phyloP scores from a whole-genome alignment of 2,888 invertebrate species.

The Pollenia angustigena region DNA sequence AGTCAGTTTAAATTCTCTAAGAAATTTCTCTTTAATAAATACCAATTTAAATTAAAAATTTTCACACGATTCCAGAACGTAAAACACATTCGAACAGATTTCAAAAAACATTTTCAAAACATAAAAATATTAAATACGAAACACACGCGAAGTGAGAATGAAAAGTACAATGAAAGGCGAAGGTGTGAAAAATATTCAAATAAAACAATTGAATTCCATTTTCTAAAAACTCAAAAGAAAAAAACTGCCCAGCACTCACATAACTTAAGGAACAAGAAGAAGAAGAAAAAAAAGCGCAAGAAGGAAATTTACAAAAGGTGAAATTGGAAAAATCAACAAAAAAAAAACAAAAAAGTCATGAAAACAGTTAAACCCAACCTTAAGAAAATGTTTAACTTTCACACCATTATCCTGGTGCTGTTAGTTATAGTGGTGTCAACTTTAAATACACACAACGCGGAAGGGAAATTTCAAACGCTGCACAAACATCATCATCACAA shows the following conservation, averaged over 20 bases:
- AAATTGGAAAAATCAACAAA: slow-evolving; percentile 10
- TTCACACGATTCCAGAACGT: slow-evolving; percentile 33
- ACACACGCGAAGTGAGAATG: slow-evolving; percentile 56
- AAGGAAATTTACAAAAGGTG: neutral
- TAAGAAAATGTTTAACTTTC: slow-evolving; percentile 68
- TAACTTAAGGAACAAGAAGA: neutral
- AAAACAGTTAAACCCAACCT: slow-evolving; percentile 66
- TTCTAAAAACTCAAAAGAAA: slow-evolving; percentile 1
- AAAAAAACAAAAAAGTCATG: slow-evolving; percentile 31
- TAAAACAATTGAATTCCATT: slow-evolving; percentile 45
- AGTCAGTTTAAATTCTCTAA: slow-evolving; percentile 41
- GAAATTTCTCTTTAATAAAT: slow-evolving; percentile 14
- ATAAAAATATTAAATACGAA: slow-evolving; percentile 40
- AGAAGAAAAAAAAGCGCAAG: neutral
- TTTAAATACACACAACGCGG: slow-evolving; percentile 39
- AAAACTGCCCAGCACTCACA: neutral
- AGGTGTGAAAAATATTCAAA: slow-evolving; percentile 67
- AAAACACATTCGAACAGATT: slow-evolving; percentile 39
- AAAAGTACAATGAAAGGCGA: slow-evolving; percentile 61
- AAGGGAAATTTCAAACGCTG: slow-evolving; percentile 57
- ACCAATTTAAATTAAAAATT: neutral
- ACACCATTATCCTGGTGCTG: slow-evolving; percentile 60
- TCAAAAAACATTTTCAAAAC: neutral
- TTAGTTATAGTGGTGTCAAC: slow-evolving; percentile 47
- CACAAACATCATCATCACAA: slow-evolving; percentile 49